Evolutionary conservation across 1,140 invertebrate species (phyloP), one percentile per base, ranked within the genome.

Genomic region (Bacillus rossius): DNA sequence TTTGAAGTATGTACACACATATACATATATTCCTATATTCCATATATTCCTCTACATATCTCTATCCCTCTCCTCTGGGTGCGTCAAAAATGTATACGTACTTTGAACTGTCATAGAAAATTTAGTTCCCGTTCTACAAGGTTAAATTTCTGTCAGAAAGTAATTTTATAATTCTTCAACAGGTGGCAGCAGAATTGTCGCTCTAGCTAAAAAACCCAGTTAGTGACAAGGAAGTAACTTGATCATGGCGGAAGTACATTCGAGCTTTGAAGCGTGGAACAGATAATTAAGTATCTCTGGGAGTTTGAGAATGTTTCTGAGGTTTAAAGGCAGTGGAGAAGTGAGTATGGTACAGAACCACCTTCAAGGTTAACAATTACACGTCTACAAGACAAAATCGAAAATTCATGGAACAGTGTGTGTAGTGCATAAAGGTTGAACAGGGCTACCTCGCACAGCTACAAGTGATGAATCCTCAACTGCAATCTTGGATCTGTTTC

Each of bases 281-380:
- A n/a, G n/a, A n/a, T n/a, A n/a, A n/a, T n/a, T n/a, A n/a, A n/a
- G 23, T 37, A 53, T 26, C n/a, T 16, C 25, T 37, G 19, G 19
- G 40, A 53, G 25, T 52, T 14, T 41, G 20, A 53, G 14, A 37
- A 26, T 53, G 50, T 53, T 53, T 8, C 1, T 37, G 23, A 14
- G 50, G 50, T 53, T 29, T 20, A 53, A 37, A 53, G 7, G 40
- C 23, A n/a, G 4, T 29, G 50, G 25, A 34, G 3, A 52, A 2
- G 50, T 2, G 50, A 52, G 50, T 52, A 52, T 52, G 8, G 25
- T 8, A 34, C 50, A n/a, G 25, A 53, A n/a, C 13, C 14, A 37
- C 7, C 50, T 37, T 5, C 50, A 53, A 53, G 25, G 19, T 37
- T 53, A 37, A 37, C 50, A 53, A 29, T 29, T 53, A 29, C 23